A percentile compares a stretch with the other conserved stretches of the same genome.
Evolutionary conservation across 2,888 invertebrate genomes (phyloP).

Genomic region (Eretmocerus hayati): DNA sequence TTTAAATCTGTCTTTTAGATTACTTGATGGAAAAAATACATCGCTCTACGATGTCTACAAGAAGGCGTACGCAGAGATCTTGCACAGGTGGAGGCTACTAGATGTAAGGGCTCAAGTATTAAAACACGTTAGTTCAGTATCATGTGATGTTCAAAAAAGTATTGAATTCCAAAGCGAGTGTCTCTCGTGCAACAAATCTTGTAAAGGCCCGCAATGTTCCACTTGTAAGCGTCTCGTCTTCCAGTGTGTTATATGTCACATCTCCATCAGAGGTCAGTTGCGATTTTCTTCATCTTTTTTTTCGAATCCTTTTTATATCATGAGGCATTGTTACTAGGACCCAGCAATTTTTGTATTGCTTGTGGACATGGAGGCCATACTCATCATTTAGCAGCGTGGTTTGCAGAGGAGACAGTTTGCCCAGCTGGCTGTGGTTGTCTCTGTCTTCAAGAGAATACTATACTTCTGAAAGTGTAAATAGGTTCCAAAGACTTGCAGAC

Average conservation of each 20-base stretch:
- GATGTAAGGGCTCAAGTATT: constrained; percentile 68
- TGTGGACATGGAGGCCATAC: constrained; percentile 95
- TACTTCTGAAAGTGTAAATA: constrained; percentile 23
- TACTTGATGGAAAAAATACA: constrained; percentile 47
- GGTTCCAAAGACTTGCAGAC: too few relatives aligned
- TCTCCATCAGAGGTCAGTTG: constrained; percentile 69
- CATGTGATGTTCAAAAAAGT: constrained; percentile 53
- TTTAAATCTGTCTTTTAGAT: too few relatives aligned
- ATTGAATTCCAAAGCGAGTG: constrained; percentile 72
- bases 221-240: constrained; percentile 69
- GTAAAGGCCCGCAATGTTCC: constrained; percentile 63
- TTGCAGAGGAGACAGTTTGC: constrained; percentile 67
- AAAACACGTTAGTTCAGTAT: constrained; percentile 53
- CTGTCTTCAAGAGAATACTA: constrained; percentile 67
- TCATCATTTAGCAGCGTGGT: constrained; percentile 78
- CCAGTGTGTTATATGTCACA: constrained; percentile 77
- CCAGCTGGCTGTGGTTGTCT: constrained; percentile 90
- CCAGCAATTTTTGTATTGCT: constrained; percentile 75
- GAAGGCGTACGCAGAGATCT: constrained; percentile 78
- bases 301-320: too few relatives aligned
- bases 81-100: constrained; percentile 77
- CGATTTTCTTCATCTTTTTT: neutral
- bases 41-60: constrained; percentile 77
- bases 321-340: constrained; percentile 47
- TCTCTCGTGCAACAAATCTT: constrained; percentile 59